Evolutionary conservation across 2,113 vertebrate species (phyloP).

Genomic region (Menidia beryllina): DNA sequence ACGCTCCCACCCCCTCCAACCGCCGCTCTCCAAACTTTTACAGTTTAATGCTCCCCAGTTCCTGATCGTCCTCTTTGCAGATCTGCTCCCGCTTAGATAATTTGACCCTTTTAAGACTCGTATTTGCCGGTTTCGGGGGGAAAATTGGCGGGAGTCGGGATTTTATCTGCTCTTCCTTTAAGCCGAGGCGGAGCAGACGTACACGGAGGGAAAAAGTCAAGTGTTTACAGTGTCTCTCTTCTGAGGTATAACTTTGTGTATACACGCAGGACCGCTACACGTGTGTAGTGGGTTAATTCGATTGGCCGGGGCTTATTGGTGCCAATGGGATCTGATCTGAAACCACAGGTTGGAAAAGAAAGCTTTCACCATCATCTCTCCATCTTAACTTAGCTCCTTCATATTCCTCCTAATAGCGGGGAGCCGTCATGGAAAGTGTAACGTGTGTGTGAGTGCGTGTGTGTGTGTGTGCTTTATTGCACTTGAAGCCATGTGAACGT

Average conservation of each 20-base stretch:
- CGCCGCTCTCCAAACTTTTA: constrained; percentile 68
- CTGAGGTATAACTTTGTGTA: constrained; percentile 60
- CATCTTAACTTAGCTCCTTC: constrained; percentile 15
- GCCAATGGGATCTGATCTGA: constrained; percentile 71
- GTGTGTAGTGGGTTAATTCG: constrained; percentile 70
- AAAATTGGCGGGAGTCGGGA: constrained; percentile 52
- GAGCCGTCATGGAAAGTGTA: neutral
- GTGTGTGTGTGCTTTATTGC: constrained; percentile 10
- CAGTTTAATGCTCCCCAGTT: constrained; percentile 63
- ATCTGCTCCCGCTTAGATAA: constrained; percentile 51
- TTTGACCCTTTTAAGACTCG: constrained; percentile 70
- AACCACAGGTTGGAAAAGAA: constrained; percentile 69
- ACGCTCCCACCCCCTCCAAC: constrained; percentile 36
- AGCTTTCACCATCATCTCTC: constrained; percentile 29
- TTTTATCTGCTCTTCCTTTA: constrained; percentile 25
- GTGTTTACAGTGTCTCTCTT: constrained; percentile 69
- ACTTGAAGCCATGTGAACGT: constrained; percentile 11
- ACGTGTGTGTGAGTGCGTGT: constrained; percentile 4
- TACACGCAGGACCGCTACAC: constrained; percentile 45
- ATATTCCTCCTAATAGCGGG: neutral
- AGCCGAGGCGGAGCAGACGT: constrained; percentile 53
- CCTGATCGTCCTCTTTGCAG: constrained; percentile 51
- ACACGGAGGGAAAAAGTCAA: constrained; percentile 52
- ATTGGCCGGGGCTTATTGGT: constrained; percentile 66
- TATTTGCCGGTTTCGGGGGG: constrained; percentile 65